Conservation (phyloP, 2,888 invertebrate genomes). For the Drosophila pegasa region DNA sequence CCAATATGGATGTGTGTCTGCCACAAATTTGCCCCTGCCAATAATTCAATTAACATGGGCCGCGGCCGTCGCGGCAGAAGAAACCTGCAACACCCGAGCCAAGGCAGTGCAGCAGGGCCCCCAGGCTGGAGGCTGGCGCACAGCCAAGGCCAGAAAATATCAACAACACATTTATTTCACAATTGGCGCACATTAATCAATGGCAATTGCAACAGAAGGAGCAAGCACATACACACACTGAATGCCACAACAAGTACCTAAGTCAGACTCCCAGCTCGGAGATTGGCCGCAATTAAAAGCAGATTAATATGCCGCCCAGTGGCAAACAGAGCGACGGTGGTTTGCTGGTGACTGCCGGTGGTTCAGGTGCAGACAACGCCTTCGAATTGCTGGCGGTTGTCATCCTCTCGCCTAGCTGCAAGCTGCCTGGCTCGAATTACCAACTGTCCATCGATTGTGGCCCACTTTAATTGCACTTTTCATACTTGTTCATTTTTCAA, state of each 20-base stretch:
- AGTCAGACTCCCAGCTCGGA: constrained; percentile 30
- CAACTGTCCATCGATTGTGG: constrained; percentile 47
- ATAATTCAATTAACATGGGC: constrained; percentile 72
- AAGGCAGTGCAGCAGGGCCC: constrained; percentile 29
- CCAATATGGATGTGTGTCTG: constrained; percentile 60
- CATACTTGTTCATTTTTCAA: constrained; percentile 84
- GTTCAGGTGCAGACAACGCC: constrained; percentile 54
- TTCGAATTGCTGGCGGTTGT: constrained; percentile 43
- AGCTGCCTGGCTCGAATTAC: constrained; percentile 54
- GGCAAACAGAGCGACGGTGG: constrained; percentile 19
- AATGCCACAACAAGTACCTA: constrained; percentile 67
- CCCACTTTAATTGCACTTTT: constrained; percentile 83
- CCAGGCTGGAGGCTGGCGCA: constrained; percentile 18
- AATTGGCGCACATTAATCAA: constrained; percentile 80
- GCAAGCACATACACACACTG: constrained; percentile 10
- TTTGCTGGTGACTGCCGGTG: constrained; percentile 11
- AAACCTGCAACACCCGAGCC: constrained; percentile 58
- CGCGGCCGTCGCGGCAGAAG: constrained; percentile 20
- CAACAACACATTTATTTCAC: constrained; percentile 81
- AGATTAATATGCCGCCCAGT: constrained; percentile 82
- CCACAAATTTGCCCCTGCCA: constrained; percentile 74
- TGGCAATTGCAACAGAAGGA: constrained; percentile 40
- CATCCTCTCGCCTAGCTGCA: constrained; percentile 52
- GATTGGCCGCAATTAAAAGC: constrained; percentile 81
- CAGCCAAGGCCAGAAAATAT: constrained; percentile 44